phyloP scores from a whole-genome alignment of 2,888 invertebrate species.

The Pogonocherus hispidulus region DNA sequence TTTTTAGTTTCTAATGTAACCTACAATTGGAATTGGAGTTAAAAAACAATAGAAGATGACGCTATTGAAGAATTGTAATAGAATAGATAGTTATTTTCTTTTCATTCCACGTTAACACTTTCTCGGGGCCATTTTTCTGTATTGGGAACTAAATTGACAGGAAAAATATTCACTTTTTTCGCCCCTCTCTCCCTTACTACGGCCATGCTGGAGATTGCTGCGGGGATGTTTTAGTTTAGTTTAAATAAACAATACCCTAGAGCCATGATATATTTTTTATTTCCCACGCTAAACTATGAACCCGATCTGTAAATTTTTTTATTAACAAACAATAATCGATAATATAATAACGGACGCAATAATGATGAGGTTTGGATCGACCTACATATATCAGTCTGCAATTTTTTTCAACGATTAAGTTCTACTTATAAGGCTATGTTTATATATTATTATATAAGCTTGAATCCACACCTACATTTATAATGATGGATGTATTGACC shows the following conservation, averaged over 20 bases:
- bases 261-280: too few species aligned
- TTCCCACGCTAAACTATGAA: too few species aligned
- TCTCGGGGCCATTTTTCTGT: too few species aligned
- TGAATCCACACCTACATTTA: slow-evolving; percentile 12
- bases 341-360: background rate
- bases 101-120: too few species aligned
- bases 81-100: too few species aligned
- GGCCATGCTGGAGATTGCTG: too few species aligned
- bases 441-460: slow-evolving; percentile 10
- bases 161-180: too few species aligned
- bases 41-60: background rate
- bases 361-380: background rate
- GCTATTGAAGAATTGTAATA: too few species aligned
- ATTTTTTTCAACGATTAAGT: background rate
- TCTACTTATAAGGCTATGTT: background rate
- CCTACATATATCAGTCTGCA: background rate
- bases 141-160: too few species aligned
- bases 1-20: background rate
- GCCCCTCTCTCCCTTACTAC: too few species aligned
- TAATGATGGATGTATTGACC: background rate
- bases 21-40: background rate
- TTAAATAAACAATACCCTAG: too few species aligned
- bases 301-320: background rate
- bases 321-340: background rate
- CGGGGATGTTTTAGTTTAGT: too few species aligned